Base-by-base conservation (phyloP, 1,140 invertebrate genomes). In the Drosophila jambulina region DNA sequence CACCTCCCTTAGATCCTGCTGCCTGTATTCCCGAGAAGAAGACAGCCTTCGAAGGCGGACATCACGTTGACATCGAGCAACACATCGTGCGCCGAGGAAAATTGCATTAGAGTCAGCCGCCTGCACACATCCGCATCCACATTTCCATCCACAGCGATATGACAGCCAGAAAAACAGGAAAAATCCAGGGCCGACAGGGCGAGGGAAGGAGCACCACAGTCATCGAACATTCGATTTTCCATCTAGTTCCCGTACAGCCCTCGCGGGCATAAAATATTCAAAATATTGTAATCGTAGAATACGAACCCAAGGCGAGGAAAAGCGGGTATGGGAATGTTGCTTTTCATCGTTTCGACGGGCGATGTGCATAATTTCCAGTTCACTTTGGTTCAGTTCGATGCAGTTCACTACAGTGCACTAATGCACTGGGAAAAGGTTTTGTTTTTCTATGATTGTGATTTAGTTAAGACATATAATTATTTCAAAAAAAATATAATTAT, bases 351-450 rank as follows among this genome's bases (percentile, higher is more conserved):
- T 56, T 23, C 65, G 58, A 69, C 63, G 56, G 78, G 79, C 83
- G 58, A 78, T 84, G 84, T 83, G 84, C 84, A 87, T 87, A 88
- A 87, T 87, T 87, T 87, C 69, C 84, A 87, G 84, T 87, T 87
- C 74, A 80, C 67, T 85, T 75, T 85, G 74, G 67, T 51, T 77
- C 72, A 42, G 42, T 58, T 67, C 53, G 46, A 19, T 88, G 68
- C 84, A 78, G 68, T 72, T 77, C 42, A 42, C 25, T 76, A 45
- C 60, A 51, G 42, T 76, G 61, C 72, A 68, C 53, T 65, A 48
- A 43, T 17, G 3, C 27, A 68, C 27, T 64, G 60, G 15, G 1
- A 48, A 40, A 48, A 34, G 21, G 1, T 15, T 9, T 25, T 15
- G 13, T 23, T 23, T 23, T 2, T 2, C 7, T 25, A 9, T 38